These are phyloP conservation scores for Calephelis perditalis DNA, from an alignment of 2,888 invertebrate species.

Conservation along the genomic window DNA sequence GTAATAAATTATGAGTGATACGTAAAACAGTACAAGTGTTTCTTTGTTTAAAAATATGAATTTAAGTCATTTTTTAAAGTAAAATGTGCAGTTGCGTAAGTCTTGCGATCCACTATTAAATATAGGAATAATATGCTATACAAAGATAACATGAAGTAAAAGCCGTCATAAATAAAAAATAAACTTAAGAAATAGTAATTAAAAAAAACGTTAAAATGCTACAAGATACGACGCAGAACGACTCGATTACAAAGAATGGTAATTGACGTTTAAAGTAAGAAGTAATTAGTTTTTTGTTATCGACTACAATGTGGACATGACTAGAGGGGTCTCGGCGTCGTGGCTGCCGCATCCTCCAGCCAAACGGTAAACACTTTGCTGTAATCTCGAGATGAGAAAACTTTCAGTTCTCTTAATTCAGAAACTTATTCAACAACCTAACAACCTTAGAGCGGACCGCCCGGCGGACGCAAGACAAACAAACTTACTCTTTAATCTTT, in stretches of 20 bases:
- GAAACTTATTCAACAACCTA: constrained; percentile 79
- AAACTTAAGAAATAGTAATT: not conserved
- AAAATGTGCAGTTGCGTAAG: too few species aligned
- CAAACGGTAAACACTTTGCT: constrained; percentile 79
- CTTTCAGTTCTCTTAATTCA: constrained; percentile 80
- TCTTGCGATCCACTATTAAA: too few species aligned
- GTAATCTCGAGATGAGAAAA: constrained; percentile 80
- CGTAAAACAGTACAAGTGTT: too few species aligned
- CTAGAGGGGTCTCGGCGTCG: constrained; percentile 41
- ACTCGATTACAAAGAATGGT: constrained; percentile 10
- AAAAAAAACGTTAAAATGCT: not conserved
- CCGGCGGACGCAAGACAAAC: constrained; percentile 65
- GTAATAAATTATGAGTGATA: too few species aligned
- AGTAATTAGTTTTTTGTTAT: constrained; percentile 27
- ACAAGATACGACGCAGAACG: not conserved
- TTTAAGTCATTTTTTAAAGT: too few species aligned
- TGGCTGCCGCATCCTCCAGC: constrained; percentile 70
- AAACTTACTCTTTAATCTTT: constrained; percentile 70
- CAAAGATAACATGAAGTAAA: too few species aligned
- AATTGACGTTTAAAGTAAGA: constrained; percentile 18
- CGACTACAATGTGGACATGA: constrained; percentile 34
- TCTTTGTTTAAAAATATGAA: too few species aligned
- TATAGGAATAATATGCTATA: too few species aligned
- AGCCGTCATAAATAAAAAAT: not conserved
- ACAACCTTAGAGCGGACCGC: constrained; percentile 76